Evolutionary conservation across 2,888 invertebrate species (phyloP).

Genomic region (Spodoptera exigua): DNA sequence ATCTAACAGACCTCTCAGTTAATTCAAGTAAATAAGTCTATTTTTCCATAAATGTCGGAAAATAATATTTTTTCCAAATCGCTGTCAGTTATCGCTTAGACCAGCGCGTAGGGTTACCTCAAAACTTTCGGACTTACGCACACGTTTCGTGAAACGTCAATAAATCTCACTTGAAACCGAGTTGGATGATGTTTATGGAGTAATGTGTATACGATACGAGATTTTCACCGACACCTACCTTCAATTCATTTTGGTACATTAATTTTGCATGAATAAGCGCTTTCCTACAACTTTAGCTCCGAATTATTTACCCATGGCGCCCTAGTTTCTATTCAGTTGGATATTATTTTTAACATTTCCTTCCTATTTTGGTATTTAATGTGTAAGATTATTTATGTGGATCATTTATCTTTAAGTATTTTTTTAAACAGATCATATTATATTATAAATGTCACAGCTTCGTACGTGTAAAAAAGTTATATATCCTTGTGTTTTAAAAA

Average conservation of each 20-base stretch:
- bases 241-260: conserved; percentile 56
- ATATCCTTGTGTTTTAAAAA: no score
- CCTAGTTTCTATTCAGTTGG: conserved; percentile 31
- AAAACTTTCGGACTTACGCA: conserved; percentile 69
- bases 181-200: conserved; percentile 71
- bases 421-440: no score
- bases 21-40: no score
- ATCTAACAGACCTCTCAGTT: no score
- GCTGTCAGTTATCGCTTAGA: conserved; percentile 30
- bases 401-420: no score
- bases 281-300: conserved; percentile 34
- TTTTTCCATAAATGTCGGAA: no score
- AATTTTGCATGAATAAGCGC: conserved; percentile 56
- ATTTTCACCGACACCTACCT: conserved; percentile 57
- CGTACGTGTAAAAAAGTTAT: no score
- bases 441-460: no score
- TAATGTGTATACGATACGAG: conserved; percentile 66
- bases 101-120: conserved; percentile 58
- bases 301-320: conserved; percentile 15
- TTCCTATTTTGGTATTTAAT: no score
- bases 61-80: no score
- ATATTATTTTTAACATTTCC: not conserved
- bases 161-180: conserved; percentile 70
- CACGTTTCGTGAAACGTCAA: conserved; percentile 69
- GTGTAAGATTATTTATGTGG: no score